phyloP scores from a whole-genome alignment of 53 echinoderm and acorn worm genomes.

The Pentamera pediparva region DNA sequence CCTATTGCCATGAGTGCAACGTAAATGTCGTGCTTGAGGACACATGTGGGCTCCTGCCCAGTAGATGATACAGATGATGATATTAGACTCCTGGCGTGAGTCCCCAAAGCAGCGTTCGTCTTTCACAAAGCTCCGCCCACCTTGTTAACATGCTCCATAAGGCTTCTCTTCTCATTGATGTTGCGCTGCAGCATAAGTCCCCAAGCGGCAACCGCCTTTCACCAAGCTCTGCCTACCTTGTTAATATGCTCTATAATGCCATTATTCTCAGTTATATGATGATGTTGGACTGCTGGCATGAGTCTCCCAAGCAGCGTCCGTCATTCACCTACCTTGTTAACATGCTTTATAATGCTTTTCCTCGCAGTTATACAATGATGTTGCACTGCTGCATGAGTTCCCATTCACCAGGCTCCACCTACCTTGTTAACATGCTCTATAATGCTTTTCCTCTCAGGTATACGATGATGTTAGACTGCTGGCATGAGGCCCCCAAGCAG shows the following conservation, averaged over 20 bases:
- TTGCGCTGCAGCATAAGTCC: not conserved
- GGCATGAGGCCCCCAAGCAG: slow-evolving; percentile 68
- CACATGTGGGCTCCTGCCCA: no score
- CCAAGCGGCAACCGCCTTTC: no score
- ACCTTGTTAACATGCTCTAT: not conserved
- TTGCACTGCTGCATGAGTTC: not conserved
- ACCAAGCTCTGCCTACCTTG: not conserved
- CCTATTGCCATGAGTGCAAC: no score
- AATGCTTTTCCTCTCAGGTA: slow-evolving; percentile 42
- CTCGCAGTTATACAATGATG: not conserved
- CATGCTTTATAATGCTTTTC: not conserved
- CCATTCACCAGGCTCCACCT: not conserved
- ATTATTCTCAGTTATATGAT: slow-evolving; percentile 52
- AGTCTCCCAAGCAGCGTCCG: no score
- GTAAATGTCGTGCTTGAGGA: no score
- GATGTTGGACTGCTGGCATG: no score
- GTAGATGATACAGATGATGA: no score
- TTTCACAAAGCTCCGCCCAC: no score
- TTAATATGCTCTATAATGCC: not conserved
- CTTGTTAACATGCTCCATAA: no score
- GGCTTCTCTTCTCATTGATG: not conserved
- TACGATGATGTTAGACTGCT: slow-evolving; percentile 72
- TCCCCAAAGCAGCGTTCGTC: no score
- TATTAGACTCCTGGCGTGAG: no score
- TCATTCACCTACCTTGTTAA: no score